A percentile compares a stretch with the other conserved stretches of the same genome.
Evolutionary conservation across 2,888 invertebrate genomes (phyloP).

Genomic region (Drosophila stalkeri): DNA sequence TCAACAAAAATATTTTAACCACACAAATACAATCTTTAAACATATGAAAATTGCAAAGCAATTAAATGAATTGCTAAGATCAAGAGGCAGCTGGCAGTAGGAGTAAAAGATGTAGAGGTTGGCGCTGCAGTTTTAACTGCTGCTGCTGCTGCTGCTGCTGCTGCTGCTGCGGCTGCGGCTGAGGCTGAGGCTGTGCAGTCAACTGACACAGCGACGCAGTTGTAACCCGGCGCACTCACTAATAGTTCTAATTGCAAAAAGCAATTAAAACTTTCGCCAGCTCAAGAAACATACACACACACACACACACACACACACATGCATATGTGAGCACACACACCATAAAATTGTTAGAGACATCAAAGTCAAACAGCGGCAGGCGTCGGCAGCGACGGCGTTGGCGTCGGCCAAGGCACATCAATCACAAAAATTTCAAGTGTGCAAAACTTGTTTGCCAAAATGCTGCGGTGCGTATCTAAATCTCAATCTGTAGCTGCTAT

Average conservation of each 20-base stretch:
- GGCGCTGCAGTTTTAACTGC: slow-evolving; percentile 47
- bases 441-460: slow-evolving; percentile 75
- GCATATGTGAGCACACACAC: slow-evolving; percentile 11
- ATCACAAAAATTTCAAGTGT: slow-evolving; percentile 80
- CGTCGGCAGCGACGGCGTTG: slow-evolving; percentile 23
- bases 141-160: slow-evolving; percentile 36
- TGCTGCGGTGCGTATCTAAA: slow-evolving; percentile 66
- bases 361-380: slow-evolving; percentile 71
- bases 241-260: slow-evolving; percentile 81
- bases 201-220: slow-evolving; percentile 71
- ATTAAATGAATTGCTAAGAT: slow-evolving; percentile 76
- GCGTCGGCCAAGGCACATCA: slow-evolving; percentile 72
- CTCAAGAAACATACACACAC: slow-evolving; percentile 69
- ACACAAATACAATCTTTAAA: slow-evolving; percentile 13
- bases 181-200: slow-evolving; percentile 72
- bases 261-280: slow-evolving; percentile 78
- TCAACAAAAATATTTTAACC: slow-evolving; percentile 27
- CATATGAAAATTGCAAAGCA: slow-evolving; percentile 76
- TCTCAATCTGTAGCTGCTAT: slow-evolving; percentile 42
- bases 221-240: slow-evolving; percentile 74
- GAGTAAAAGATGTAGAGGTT: neutral
- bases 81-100: slow-evolving; percentile 9
- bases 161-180: slow-evolving; percentile 28
- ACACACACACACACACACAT: slow-evolving; percentile 17
- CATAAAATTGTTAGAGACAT: slow-evolving; percentile 61